Evolutionary conservation across 2,888 invertebrate genomes (phyloP).

Genomic region (Palloptera scutellata): DNA sequence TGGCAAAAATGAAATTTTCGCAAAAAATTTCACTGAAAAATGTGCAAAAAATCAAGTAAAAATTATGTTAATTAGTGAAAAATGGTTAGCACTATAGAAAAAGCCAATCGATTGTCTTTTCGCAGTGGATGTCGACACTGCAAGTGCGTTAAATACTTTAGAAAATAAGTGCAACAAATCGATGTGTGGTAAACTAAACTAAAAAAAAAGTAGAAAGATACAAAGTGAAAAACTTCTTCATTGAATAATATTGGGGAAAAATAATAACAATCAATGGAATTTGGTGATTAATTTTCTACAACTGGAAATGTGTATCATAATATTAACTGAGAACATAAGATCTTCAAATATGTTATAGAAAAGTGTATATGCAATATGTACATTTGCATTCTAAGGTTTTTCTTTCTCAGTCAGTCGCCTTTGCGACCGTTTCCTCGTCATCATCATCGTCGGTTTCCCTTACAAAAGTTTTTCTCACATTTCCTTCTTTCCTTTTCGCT

Average conservation of each 20-base stretch:
- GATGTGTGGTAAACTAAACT: slow-evolving; percentile 9
- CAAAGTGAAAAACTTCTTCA: background rate
- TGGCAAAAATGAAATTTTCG: slow-evolving; percentile 33
- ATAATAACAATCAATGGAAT: too few relatives aligned
- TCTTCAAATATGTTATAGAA: too few relatives aligned
- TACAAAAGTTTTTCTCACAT: slow-evolving; percentile 18
- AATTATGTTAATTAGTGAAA: slow-evolving; percentile 20
- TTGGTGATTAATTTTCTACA: too few relatives aligned
- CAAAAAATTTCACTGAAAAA: slow-evolving; percentile 31
- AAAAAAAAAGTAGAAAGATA: background rate
- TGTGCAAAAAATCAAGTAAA: slow-evolving; percentile 14
- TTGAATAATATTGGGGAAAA: background rate
- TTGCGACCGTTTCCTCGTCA: background rate
- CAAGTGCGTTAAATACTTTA: slow-evolving; percentile 20
- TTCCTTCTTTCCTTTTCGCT: slow-evolving; percentile 23
- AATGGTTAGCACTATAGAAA: slow-evolving; percentile 14
- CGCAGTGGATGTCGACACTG: slow-evolving; percentile 2
- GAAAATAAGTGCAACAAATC: slow-evolving; percentile 30
- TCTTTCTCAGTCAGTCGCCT: slow-evolving; percentile 3
- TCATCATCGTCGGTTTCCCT: background rate
- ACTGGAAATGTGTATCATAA: too few relatives aligned
- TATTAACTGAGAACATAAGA: too few relatives aligned
- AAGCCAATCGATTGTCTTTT: slow-evolving; percentile 5
- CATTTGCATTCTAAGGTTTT: slow-evolving; percentile 21
- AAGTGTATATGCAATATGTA: too few relatives aligned